A percentile compares a stretch with the other conserved stretches of the same genome.
Conservation (phyloP, 1,140 invertebrate species). For the Drosophila neocordata region DNA sequence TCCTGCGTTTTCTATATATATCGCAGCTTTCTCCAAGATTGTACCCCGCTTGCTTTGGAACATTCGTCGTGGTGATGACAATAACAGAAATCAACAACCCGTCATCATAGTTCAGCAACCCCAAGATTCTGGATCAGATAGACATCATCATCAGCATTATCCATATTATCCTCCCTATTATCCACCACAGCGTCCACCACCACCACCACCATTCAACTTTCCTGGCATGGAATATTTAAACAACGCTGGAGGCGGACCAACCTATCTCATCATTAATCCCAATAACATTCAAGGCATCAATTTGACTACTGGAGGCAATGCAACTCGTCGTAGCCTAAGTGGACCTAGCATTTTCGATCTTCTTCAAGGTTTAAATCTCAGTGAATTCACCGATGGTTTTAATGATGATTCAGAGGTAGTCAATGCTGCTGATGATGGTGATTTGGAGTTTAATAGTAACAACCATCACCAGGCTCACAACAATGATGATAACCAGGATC, state of each 20-base stretch:
- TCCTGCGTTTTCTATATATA: too few relatives aligned
- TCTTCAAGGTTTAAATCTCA: constrained; percentile 40
- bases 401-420: constrained; percentile 53
- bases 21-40: constrained; percentile 22
- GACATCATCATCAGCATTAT: constrained; percentile 23
- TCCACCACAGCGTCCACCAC: constrained; percentile 16
- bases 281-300: constrained; percentile 56
- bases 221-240: constrained; percentile 28
- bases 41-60: constrained; percentile 56
- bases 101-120: constrained; percentile 43
- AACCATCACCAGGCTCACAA: neutral
- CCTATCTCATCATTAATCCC: constrained; percentile 59
- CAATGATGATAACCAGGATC: constrained; percentile 31
- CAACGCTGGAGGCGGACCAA: neutral
- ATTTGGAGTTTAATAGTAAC: neutral
- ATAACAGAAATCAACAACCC: constrained; percentile 35
- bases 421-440: constrained; percentile 14
- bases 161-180: constrained; percentile 24
- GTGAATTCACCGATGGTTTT: constrained; percentile 36
- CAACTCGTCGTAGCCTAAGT: constrained; percentile 10
- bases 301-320: constrained; percentile 5
- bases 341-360: constrained; percentile 32
- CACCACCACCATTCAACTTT: constrained; percentile 16
- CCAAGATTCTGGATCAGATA: constrained; percentile 19
- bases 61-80: constrained; percentile 14